phyloP scores from a whole-genome alignment of 2,797 vertebrate species.

The Anomalospiza imberbis region DNA sequence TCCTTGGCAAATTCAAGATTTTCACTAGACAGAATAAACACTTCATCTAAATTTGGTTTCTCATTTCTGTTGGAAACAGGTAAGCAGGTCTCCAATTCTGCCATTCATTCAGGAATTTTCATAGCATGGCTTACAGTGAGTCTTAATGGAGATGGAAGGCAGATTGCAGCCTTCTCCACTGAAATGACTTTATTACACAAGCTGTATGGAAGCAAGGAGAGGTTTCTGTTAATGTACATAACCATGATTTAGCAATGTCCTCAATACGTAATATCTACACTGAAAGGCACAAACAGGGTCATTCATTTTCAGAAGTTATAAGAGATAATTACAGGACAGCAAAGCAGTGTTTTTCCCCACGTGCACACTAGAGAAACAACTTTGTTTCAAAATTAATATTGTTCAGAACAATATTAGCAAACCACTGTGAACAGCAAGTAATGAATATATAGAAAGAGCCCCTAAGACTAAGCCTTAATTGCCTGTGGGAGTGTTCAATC shows the following conservation, averaged over 20 bases:
- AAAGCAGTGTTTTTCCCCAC: background rate
- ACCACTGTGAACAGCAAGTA: background rate
- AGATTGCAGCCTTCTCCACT: background rate
- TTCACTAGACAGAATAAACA: background rate
- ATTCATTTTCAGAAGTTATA: background rate
- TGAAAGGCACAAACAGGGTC: background rate
- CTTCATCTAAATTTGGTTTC: background rate
- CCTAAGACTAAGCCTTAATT: background rate
- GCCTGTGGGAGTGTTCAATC: background rate
- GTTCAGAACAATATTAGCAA: background rate
- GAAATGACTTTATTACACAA: background rate
- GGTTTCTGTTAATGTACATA: background rate
- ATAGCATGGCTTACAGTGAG: background rate
- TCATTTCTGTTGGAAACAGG: background rate
- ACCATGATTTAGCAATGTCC: background rate
- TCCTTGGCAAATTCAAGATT: background rate
- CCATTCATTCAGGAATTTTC: background rate
- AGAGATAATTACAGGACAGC: background rate
- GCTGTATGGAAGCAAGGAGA: background rate
- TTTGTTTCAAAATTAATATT: background rate
- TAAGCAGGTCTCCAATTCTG: background rate
- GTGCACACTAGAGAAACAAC: background rate
- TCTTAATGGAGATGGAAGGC: background rate
- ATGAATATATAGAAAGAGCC: background rate
- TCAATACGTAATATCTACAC: background rate